Conservation (phyloP, 2,888 invertebrate genomes). For the Choreutis nemorana region DNA sequence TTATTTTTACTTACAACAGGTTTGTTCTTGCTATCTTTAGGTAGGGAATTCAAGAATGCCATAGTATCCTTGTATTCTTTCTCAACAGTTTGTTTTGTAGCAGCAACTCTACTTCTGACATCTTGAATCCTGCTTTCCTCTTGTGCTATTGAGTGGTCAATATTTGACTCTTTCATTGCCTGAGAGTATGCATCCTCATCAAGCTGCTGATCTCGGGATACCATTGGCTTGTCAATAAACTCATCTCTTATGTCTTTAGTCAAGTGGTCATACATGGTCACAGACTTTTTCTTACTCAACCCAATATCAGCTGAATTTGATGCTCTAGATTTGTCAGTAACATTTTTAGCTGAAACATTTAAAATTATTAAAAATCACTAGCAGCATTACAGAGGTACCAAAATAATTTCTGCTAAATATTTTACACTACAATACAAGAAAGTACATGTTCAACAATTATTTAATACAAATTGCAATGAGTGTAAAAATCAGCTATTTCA, state of each 20-base stretch:
- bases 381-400: slow-evolving; percentile 2
- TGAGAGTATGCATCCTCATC: slow-evolving; percentile 48
- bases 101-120: slow-evolving; percentile 38
- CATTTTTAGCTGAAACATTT: slow-evolving; percentile 23
- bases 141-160: slow-evolving; percentile 15
- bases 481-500: too few relatives aligned
- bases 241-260: slow-evolving; percentile 35
- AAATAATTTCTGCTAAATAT: too few relatives aligned
- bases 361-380: slow-evolving; percentile 1
- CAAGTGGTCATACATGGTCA: slow-evolving; percentile 43
- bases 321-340: slow-evolving; percentile 18
- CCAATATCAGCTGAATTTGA: slow-evolving; percentile 15
- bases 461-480: background rate
- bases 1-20: slow-evolving; percentile 31
- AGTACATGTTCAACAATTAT: too few relatives aligned
- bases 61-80: slow-evolving; percentile 54
- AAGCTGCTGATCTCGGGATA: slow-evolving; percentile 26
- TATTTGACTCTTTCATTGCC: slow-evolving; percentile 32
- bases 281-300: slow-evolving; percentile 25
- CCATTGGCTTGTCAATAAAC: slow-evolving; percentile 24
- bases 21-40: slow-evolving; percentile 30
- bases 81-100: slow-evolving; percentile 72
- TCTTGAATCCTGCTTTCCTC: slow-evolving; percentile 28
- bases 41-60: slow-evolving; percentile 42
- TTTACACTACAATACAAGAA: too few relatives aligned